A percentile compares a stretch with the other conserved stretches of the same genome.
phyloP scores from a whole-genome alignment of 64 coral and sea anemone genomes.

The Montipora cactus region DNA sequence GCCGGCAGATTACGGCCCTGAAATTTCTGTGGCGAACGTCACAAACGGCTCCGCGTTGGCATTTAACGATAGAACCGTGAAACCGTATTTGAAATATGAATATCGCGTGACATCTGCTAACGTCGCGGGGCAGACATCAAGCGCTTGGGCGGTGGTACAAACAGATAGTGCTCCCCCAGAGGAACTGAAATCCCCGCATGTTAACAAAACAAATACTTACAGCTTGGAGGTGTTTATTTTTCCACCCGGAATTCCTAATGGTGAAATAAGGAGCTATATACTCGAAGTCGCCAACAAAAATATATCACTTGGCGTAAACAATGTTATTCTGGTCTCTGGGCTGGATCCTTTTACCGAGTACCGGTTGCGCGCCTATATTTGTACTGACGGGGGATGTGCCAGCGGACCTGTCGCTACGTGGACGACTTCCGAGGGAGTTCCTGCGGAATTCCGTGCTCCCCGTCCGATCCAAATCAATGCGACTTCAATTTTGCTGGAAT shows the following conservation, averaged over 20 bases:
- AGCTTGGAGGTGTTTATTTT: constrained; percentile 72
- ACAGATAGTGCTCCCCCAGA: constrained; percentile 79
- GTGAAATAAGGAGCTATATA: constrained; percentile 88
- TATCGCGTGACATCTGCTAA: constrained; percentile 86
- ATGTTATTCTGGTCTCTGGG: constrained; percentile 16
- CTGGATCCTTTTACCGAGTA: constrained; percentile 80
- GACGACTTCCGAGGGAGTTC: constrained; percentile 71
- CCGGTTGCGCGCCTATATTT: constrained; percentile 62
- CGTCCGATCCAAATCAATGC: constrained; percentile 63
- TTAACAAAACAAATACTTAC: constrained; percentile 47
- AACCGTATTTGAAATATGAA: constrained; percentile 85
- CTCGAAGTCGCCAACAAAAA: constrained; percentile 54
- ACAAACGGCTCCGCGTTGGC: constrained; percentile 64
- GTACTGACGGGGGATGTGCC: constrained; percentile 92
- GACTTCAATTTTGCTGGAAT: constrained; percentile 69
- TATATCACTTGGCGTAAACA: constrained; percentile 42
- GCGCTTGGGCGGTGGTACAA: constrained; percentile 80
- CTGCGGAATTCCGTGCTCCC: constrained; percentile 61
- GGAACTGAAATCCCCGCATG: constrained; percentile 63
- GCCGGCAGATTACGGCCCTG: constrained; percentile 51
- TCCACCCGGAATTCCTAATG: constrained; percentile 78
- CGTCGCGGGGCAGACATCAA: constrained; percentile 63
- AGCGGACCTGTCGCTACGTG: constrained; percentile 21
- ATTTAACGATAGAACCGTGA: constrained; percentile 72
- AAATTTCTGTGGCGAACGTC: constrained; percentile 60